phyloP scores from a whole-genome alignment of 2,797 vertebrate species.

The Remorina albescens region DNA sequence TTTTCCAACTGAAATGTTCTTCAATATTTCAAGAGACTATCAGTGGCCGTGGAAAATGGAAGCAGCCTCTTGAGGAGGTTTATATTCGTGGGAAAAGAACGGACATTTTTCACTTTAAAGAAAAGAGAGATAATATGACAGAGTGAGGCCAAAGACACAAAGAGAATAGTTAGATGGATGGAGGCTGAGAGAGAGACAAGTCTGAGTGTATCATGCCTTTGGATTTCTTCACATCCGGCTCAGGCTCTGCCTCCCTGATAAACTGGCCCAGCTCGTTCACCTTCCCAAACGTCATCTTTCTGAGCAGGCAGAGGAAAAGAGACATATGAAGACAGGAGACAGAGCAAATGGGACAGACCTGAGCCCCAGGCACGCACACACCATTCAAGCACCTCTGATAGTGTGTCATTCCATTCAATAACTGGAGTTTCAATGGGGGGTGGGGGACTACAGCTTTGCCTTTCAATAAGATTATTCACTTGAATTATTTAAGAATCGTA shows the following conservation, averaged over 20 bases:
- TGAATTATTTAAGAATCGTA: too few relatives aligned
- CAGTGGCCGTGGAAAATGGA: constrained; percentile 36
- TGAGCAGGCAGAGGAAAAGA: constrained; percentile 72
- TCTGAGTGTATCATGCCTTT: constrained; percentile 85
- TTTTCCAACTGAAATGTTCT: constrained; percentile 7
- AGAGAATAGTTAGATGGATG: constrained; percentile 32
- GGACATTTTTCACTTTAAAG: constrained; percentile 22
- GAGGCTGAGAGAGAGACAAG: neutral
- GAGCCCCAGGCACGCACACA: constrained; percentile 18
- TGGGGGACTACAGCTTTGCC: constrained; percentile 19
- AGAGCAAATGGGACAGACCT: constrained; percentile 22
- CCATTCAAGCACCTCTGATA: neutral
- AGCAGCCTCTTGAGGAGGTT: constrained; percentile 30
- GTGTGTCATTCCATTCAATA: constrained; percentile 1
- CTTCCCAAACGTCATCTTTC: constrained; percentile 98
- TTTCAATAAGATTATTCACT: constrained; percentile 10
- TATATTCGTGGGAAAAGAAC: constrained; percentile 38
- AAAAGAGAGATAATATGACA: constrained; percentile 39
- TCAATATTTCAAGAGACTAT: constrained; percentile 55
- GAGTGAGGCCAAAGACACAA: constrained; percentile 18
- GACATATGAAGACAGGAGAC: constrained; percentile 19
- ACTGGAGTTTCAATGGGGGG: neutral
- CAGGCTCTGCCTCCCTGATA: constrained; percentile 97
- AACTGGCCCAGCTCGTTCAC: constrained; percentile 98
- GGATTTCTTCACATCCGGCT: constrained; percentile 98